A percentile compares a stretch with the other conserved stretches of the same genome.
phyloP scores from a whole-genome alignment of 2,888 invertebrate species.

The Andrena dorsata region DNA sequence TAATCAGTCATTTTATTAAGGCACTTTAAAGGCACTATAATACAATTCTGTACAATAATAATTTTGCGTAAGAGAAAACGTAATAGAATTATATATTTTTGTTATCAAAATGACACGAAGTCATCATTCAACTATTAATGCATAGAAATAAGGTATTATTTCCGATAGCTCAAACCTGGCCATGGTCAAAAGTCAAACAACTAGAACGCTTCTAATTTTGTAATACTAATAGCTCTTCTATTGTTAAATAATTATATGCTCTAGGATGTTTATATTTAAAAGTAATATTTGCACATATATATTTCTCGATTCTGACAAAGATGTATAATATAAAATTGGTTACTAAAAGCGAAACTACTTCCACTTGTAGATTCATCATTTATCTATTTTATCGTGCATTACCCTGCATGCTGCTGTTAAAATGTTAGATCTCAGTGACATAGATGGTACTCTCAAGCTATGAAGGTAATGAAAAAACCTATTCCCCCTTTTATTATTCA shows the following conservation, averaged over 20 bases:
- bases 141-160: constrained; percentile 8
- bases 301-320: constrained; percentile 18
- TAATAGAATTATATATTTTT: not conserved
- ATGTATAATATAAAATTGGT: not conserved
- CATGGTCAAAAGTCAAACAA: not conserved
- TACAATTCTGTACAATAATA: constrained; percentile 34
- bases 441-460: constrained; percentile 84
- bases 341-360: not conserved
- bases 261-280: constrained; percentile 15
- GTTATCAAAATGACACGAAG: constrained; percentile 3
- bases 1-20: constrained; percentile 4
- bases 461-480: constrained; percentile 93
- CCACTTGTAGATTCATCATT: not conserved
- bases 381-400: constrained; percentile 72
- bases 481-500: constrained; percentile 89
- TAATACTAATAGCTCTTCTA: not conserved
- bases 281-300: constrained; percentile 22
- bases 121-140: not conserved
- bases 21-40: constrained; percentile 25
- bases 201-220: constrained; percentile 1
- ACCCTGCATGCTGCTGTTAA: constrained; percentile 80
- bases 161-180: not conserved
- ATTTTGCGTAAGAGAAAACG: not conserved
- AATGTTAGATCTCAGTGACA: constrained; percentile 73
- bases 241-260: not conserved